Evolutionary conservation across 1,140 invertebrate genomes (phyloP).

Genomic region (Cydia splendana): DNA sequence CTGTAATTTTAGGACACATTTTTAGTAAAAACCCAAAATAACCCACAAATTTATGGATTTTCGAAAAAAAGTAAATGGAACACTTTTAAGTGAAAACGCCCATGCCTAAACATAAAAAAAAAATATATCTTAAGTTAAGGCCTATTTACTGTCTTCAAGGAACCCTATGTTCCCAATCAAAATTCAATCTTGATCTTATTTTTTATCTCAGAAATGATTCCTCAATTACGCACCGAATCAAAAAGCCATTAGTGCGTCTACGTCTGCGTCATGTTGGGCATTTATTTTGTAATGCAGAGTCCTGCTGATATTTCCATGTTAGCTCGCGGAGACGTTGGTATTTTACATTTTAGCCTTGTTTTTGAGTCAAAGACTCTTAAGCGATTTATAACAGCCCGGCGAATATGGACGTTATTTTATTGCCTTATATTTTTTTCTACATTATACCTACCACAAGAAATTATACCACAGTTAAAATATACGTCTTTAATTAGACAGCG

Average conservation of each 20-base stretch:
- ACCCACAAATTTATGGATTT: no score
- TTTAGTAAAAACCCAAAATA: no score
- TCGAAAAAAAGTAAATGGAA: no score
- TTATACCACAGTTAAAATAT: no score
- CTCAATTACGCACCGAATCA: slow-evolving; percentile 31
- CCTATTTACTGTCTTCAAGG: not conserved
- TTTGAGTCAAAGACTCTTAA: not conserved
- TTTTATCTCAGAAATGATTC: slow-evolving; percentile 28
- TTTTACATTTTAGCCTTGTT: slow-evolving; percentile 23
- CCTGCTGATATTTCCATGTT: slow-evolving; percentile 25
- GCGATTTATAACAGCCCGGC: not conserved
- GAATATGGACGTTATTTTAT: no score
- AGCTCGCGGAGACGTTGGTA: not conserved
- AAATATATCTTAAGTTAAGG: no score
- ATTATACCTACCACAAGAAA: no score
- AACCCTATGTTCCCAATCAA: not conserved
- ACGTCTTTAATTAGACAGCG: no score
- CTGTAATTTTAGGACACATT: no score
- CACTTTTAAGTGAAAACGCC: no score
- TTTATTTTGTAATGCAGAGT: slow-evolving; percentile 13
- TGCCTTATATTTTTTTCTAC: no score
- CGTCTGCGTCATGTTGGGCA: slow-evolving; percentile 10
- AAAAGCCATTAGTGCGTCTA: slow-evolving; percentile 28
- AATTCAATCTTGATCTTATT: not conserved
- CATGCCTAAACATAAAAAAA: no score